Evolutionary conservation across 2,797 vertebrate species (phyloP), one percentile per base, ranked within the genome.

Genomic region (Sebastes matsubarae): DNA sequence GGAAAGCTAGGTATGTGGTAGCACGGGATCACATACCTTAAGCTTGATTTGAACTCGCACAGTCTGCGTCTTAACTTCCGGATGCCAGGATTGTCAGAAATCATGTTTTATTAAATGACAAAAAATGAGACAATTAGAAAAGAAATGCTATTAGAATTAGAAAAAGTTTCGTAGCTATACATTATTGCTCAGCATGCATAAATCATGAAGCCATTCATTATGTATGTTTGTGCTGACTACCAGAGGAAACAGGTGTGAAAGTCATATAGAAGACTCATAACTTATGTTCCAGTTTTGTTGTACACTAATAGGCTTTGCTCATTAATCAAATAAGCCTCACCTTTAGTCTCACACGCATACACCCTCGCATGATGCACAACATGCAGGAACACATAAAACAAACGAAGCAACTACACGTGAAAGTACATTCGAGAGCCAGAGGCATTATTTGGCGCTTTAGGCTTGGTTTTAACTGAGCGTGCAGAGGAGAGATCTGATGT

Each of bases 201-300:
- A 85, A 86, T 92, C 68, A 84, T 80, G 38, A 77, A 42, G 25
- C 10, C 32, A 77, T 84, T 80, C 46, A 89, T 90, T 88, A 86
- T 83, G 75, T 66, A 85, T 82, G 80, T 84, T 78, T 86, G 67
- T 73, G 86, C 85, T 87, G 87, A 90, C 69, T 32, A 67, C 11
- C 55, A 70, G 46, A 71, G 20, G 69, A 80, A 86, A 84, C 57
- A 79, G 75, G 42, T 85, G 58, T 82, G 80, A 88, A 87, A 85
- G 78, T 91, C 76, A 90, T 55, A 86, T 75, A 68, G 70, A 91
- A 55, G 76, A 84, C 82, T 79, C 68, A 82, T 75, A 81, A 86
- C 68, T 80, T 81, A 74, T 80, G 59, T 76, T 63, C 70, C 52
- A 20, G 25, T 77, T 82, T 80, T 59, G 29, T 85, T 30, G 25